Evolutionary conservation across 2,113 vertebrate genomes (phyloP).

Genomic region (Fregetta grallaria): DNA sequence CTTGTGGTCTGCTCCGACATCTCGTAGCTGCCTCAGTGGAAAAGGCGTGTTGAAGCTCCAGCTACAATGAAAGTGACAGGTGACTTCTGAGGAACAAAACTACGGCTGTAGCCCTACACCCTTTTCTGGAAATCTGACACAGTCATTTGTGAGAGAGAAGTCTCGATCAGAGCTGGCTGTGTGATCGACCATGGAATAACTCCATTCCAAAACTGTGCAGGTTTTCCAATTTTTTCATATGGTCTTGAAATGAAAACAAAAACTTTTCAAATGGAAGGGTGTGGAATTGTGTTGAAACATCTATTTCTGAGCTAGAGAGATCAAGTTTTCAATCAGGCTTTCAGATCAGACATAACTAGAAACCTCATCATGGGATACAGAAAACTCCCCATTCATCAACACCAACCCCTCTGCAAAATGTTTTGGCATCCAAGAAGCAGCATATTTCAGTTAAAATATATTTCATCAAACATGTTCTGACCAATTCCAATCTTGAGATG

Average conservation of each 20-base stretch:
- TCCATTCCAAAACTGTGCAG: neutral
- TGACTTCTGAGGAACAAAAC: neutral
- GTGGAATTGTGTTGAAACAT: conserved; percentile 49
- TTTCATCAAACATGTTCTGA: conserved; percentile 36
- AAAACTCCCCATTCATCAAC: neutral
- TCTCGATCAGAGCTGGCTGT: neutral
- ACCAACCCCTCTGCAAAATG: neutral
- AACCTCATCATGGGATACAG: neutral
- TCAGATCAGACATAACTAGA: neutral
- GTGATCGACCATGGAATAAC: neutral
- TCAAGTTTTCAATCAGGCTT: neutral
- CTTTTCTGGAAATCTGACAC: neutral
- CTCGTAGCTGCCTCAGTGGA: neutral
- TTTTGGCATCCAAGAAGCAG: neutral
- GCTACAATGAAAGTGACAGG: neutral
- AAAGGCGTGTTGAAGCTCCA: neutral
- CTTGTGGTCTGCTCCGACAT: neutral
- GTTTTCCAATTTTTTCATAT: neutral
- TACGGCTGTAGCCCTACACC: neutral
- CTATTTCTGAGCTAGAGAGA: conserved; percentile 37
- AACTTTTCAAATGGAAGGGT: neutral
- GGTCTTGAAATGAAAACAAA: conserved; percentile 27
- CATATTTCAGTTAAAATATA: conserved; percentile 28
- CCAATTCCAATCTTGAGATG: neutral
- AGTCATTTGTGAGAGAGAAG: neutral